These are phyloP conservation scores for Rhagoletis pomonella DNA, from an alignment of 1,140 invertebrate genomes.

Conservation along the genomic window DNA sequence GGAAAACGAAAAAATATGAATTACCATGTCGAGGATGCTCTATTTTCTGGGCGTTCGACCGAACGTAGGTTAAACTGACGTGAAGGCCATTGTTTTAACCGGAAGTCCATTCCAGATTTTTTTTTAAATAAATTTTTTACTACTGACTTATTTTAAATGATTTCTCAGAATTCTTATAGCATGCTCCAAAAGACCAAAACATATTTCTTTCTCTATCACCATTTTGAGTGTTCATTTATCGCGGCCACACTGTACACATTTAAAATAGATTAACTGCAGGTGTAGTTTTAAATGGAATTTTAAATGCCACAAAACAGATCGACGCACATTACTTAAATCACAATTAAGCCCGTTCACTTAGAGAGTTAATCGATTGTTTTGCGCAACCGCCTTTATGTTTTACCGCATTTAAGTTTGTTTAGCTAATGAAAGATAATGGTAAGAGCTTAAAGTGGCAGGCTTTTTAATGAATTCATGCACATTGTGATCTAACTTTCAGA, in stretches of 20 bases:
- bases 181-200: no score
- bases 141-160: no score
- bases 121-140: no score
- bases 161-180: no score
- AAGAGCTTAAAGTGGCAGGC: neutral
- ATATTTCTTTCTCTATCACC: neutral
- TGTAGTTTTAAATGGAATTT: constrained; percentile 2
- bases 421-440: constrained; percentile 6
- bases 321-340: neutral
- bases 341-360: neutral
- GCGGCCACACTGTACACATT: neutral
- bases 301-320: constrained; percentile 3
- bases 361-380: constrained; percentile 2
- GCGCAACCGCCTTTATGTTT: neutral
- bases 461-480: neutral
- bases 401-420: neutral
- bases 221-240: neutral
- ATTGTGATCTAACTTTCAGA: neutral
- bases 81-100: no score
- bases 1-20: no score
- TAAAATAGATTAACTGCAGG: constrained; percentile 1
- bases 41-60: no score
- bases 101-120: no score
- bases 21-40: no score
- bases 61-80: no score